Evolutionary conservation across 1,140 invertebrate species (phyloP).

Genomic region (Drosophila dunni): DNA sequence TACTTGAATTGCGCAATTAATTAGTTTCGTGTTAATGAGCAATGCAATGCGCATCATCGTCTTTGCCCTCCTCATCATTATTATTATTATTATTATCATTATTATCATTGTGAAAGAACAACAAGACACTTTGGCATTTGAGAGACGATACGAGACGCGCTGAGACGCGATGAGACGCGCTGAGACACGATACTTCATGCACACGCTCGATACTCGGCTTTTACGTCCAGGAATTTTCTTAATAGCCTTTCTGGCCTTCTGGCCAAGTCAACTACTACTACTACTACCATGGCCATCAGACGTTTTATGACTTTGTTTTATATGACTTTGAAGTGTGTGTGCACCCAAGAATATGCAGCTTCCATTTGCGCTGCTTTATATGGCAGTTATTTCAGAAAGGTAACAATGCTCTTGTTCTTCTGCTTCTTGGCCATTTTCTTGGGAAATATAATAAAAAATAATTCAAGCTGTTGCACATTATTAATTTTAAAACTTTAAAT

Average conservation of each 20-base stretch:
- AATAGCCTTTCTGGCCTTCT: conserved; percentile 44
- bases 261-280: conserved; percentile 21
- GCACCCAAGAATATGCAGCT: conserved; percentile 9
- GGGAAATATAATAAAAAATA: conserved; percentile 3
- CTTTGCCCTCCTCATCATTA: conserved; percentile 22
- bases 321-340: conserved; percentile 28
- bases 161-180: too few species aligned
- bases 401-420: background rate
- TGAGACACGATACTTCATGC: conserved; percentile 15
- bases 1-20: conserved; percentile 81
- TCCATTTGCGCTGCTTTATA: conserved; percentile 20
- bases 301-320: conserved; percentile 49
- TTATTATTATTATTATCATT: background rate
- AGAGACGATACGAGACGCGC: background rate
- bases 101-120: conserved; percentile 2
- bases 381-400: background rate
- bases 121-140: conserved; percentile 61
- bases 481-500: background rate
- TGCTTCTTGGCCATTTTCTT: background rate
- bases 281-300: conserved; percentile 3
- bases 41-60: conserved; percentile 73
- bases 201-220: conserved; percentile 32
- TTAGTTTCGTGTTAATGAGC: conserved; percentile 83
- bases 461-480: conserved; percentile 1
- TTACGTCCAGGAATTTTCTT: conserved; percentile 50